Conservation (phyloP, 2,888 invertebrate species). For the Mesochorus sp. region DNA sequence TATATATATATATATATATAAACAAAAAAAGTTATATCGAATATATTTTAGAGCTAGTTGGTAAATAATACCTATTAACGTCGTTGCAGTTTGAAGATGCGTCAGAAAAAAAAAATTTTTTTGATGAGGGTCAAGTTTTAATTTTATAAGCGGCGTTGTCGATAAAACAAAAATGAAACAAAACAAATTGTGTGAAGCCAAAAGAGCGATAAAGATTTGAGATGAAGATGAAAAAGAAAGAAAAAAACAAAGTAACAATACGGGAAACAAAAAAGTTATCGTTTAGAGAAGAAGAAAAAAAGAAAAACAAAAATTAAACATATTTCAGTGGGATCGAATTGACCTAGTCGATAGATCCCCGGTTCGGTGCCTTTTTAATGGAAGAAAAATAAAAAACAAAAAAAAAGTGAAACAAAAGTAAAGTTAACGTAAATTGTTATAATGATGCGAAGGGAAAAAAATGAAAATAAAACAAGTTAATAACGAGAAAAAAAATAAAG, state of each 20-base stretch:
- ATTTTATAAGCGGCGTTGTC: conserved; percentile 77
- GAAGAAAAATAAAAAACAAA: conserved; percentile 64
- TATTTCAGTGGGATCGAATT: conserved; percentile 77
- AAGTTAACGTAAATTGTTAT: conserved; percentile 62
- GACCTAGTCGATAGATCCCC: conserved; percentile 74
- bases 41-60: conserved; percentile 82
- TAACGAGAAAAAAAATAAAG: conserved; percentile 50
- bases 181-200: conserved; percentile 32
- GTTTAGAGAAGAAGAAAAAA: conserved; percentile 45
- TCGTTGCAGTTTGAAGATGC: conserved; percentile 80
- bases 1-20: conserved; percentile 74
- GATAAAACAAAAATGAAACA: conserved; percentile 34
- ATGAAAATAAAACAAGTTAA: conserved; percentile 53
- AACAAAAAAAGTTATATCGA: conserved; percentile 81
- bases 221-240: conserved; percentile 17
- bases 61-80: conserved; percentile 79
- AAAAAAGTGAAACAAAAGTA: conserved; percentile 51
- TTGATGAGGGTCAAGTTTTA: conserved; percentile 73
- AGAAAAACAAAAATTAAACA: conserved; percentile 69
- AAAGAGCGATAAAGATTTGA: not conserved
- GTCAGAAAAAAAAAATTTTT: conserved; percentile 79
- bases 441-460: conserved; percentile 34
- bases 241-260: conserved; percentile 15
- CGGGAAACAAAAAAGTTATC: conserved; percentile 25
- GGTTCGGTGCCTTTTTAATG: conserved; percentile 81